Conservation (phyloP, 2,113 vertebrate species). For the Rhea pennata region DNA sequence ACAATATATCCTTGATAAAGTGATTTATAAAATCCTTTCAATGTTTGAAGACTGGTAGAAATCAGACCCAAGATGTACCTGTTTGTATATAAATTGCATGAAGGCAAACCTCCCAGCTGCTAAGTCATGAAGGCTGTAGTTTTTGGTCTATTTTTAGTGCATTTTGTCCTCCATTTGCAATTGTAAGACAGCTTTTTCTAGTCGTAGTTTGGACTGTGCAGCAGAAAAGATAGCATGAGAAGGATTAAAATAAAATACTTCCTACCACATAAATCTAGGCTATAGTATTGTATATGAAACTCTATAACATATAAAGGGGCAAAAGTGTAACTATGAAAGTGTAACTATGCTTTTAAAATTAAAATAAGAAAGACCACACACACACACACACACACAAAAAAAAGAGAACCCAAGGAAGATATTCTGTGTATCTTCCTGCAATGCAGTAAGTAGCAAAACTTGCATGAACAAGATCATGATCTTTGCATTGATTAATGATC, state of each 20-base stretch:
- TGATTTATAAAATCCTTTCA: not conserved
- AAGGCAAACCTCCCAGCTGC: not conserved
- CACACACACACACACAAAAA: not conserved
- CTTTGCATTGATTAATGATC: constrained; percentile 33
- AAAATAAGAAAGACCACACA: not conserved
- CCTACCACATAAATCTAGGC: not conserved
- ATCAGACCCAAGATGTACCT: not conserved
- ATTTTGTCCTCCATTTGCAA: not conserved
- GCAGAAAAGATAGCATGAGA: not conserved
- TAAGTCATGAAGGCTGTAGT: not conserved
- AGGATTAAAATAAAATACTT: not conserved
- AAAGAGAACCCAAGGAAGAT: not conserved
- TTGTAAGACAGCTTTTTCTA: not conserved
- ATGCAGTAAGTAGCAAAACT: not conserved
- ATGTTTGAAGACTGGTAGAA: not conserved
- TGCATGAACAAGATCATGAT: constrained; percentile 15
- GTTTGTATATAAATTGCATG: not conserved
- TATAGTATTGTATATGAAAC: not conserved
- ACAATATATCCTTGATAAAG: not conserved
- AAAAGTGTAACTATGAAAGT: not conserved
- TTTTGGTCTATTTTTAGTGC: not conserved
- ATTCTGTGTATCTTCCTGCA: not conserved
- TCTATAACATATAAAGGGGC: not conserved
- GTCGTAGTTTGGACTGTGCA: not conserved
- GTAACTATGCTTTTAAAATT: not conserved